Base-by-base conservation (phyloP, 37 sponge, comb jelly and placozoan genomes). In the Diacarnus erythraeanus region DNA sequence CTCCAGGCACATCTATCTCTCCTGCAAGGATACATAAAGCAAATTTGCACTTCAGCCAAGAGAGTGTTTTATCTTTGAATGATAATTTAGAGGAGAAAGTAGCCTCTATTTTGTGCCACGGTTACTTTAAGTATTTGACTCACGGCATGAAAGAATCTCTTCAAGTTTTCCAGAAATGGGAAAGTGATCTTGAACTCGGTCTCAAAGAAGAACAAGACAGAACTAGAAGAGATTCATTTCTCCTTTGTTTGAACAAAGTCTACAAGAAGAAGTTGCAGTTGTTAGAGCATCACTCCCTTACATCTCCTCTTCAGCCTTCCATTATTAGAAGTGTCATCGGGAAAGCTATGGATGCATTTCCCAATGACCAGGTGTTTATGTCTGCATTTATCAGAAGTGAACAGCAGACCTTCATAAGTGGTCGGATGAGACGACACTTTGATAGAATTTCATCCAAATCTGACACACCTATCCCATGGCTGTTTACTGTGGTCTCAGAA, bases 381-480 rank as follows among this genome's bases (percentile, higher is more conserved):
- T 23, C 69, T 34, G 33, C 37, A 9, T 88, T 72, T 39, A 18
- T 86, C n/a, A 58, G 77, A 35, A 43, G 23, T 33, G 90, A 92
- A 71, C 60, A 64, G 61, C 80, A 64, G 20, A 76, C 76, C 3
- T 84, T 77, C 69, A 73, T 95, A 23, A 77, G 80, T 21, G 90
- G 90, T 23, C 42, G 71, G 15, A 43, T 89, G 27, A 61, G 93
- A 58, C 54, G 86, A 22, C 85, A 68, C 79, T 89, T 89, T 74
- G 78, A 89, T 59, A 44, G 41, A 2, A 34, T 64, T 2, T 38
- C 85, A 34, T 42, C 65, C 2, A 47, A 59, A 54, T 25, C 57
- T 5, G 37, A 33, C 10, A 69, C 79, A 9, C 51, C 78, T 17
- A 2, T 73, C 18, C 82, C 76, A 18, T 89, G 90, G 91, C 59